phyloP scores from a whole-genome alignment of 2,113 vertebrate species.

The Oreochromis niloticus region DNA sequence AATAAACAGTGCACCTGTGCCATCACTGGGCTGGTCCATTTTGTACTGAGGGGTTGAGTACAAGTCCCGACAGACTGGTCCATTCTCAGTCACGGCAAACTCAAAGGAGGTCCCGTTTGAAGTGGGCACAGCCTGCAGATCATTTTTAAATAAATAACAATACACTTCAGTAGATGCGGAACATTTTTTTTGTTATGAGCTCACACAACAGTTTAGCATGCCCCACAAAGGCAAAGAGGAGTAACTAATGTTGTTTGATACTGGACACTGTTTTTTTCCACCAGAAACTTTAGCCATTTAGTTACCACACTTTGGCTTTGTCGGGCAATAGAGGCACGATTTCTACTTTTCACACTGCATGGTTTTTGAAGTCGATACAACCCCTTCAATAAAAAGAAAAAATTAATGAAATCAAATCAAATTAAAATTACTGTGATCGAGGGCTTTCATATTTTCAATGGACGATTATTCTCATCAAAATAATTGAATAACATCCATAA shows the following conservation, averaged over 20 bases:
- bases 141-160: not conserved
- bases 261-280: not conserved
- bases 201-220: not conserved
- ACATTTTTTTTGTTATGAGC: not conserved
- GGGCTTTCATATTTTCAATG: not conserved
- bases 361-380: not conserved
- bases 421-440: not conserved
- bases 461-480: not conserved
- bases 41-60: constrained; percentile 93
- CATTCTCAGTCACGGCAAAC: constrained; percentile 83
- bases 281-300: not conserved
- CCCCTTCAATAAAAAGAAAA: not conserved
- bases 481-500: not conserved
- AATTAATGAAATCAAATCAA: not conserved
- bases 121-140: constrained; percentile 78
- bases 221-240: constrained; percentile 18
- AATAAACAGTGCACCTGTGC: constrained; percentile 69
- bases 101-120: constrained; percentile 90
- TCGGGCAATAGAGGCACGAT: not conserved
- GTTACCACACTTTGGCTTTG: constrained; percentile 17
- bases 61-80: constrained; percentile 82
- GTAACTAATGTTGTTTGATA: not conserved
- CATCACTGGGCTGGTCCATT: constrained; percentile 70
- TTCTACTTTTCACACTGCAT: constrained; percentile 50
- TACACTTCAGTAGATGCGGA: not conserved